Base-by-base conservation (phyloP, 37 sponge, comb jelly and placozoan genomes). In the Diacarnus erythraeanus region DNA sequence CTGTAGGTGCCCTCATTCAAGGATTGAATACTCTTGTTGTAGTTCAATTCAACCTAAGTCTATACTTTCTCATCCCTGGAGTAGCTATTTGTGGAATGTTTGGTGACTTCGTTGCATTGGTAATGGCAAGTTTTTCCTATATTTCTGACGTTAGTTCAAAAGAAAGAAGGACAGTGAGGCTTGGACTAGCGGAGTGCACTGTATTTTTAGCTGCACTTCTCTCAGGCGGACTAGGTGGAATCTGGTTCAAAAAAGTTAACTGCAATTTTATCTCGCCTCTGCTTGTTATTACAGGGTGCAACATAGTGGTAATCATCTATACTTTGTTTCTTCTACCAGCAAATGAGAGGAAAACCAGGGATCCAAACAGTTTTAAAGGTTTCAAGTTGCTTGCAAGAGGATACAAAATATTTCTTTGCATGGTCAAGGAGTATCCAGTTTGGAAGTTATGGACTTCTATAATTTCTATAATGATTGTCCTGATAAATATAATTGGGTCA, bases 141-240 rank as follows among this genome's bases (percentile, higher is more conserved):
- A 39, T 86, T 20, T 42, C 83, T 18, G 91, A 91, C 36, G 41
- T 91, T n/a, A 86, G 83, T 59, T 77, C 91, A 0, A 51, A 44
- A 35, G 77, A 76, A 38, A 79, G 80, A 72, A 65, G 82, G 0
- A 86, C 83, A 0, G 26, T 82, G 18, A 82, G 91, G 1, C 72
- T 91, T 15, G 91, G 91, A 4, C 17, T 91, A 4, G 42, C 72
- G 23, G 74, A 71, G 38, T 26, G 69, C 10, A 60, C 68, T 39
- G 26, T 44, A 2, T 86, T 86, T 60, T 18, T 82, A 5, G 79
- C 68, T 27, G 79, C 51, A 8, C 61, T 77, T 5, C 22, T 86
- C 9, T 61, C 87, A 22, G n/a, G 38, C 20, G 61, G 23, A 0
- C 21, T 41, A 3, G 83, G 67, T 35, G 91, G 87, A 15, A 47